A percentile compares a stretch with the other conserved stretches of the same genome.
These are phyloP conservation scores for Lasioglossum villosulum DNA, from an alignment of 2,888 invertebrate genomes.

Conservation along the genomic window DNA sequence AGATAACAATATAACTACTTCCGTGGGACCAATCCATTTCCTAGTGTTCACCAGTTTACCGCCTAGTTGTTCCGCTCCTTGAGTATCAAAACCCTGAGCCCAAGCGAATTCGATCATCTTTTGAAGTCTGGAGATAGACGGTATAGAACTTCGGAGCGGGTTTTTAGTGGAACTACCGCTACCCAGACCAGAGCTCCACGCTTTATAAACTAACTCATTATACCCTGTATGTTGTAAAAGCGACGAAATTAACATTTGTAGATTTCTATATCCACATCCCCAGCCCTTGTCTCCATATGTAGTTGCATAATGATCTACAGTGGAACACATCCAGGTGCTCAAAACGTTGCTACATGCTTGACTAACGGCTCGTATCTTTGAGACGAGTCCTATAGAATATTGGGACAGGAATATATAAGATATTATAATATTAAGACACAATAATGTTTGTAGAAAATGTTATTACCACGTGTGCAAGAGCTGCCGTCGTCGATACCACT, in stretches of 20 bases:
- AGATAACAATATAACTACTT: constrained; percentile 93
- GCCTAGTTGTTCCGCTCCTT: constrained; percentile 94
- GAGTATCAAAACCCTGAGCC: constrained; percentile 92
- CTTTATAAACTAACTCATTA: constrained; percentile 87
- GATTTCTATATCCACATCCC: constrained; percentile 97
- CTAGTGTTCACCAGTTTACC: constrained; percentile 92
- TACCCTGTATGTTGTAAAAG: constrained; percentile 90
- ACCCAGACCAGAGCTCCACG: constrained; percentile 82
- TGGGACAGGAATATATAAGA: not conserved
- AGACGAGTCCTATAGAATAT: constrained; percentile 82
- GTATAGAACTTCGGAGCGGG: constrained; percentile 89
- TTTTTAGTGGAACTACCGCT: constrained; percentile 82
- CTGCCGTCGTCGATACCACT: constrained; percentile 93
- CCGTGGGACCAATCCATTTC: constrained; percentile 97
- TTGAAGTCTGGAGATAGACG: constrained; percentile 94
- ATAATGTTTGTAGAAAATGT: not conserved
- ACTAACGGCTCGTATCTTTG: constrained; percentile 85
- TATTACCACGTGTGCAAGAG: constrained; percentile 91
- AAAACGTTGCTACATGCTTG: constrained; percentile 86
- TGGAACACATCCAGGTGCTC: constrained; percentile 91
- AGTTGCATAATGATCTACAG: constrained; percentile 94
- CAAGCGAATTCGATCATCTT: constrained; percentile 93
- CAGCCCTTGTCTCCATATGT: constrained; percentile 96
- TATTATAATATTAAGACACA: not conserved
- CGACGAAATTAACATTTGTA: constrained; percentile 96